A percentile compares a stretch with the other conserved stretches of the same genome.
Evolutionary conservation across 2,888 invertebrate species (phyloP).

Genomic region (Ypsolopha scabrella): DNA sequence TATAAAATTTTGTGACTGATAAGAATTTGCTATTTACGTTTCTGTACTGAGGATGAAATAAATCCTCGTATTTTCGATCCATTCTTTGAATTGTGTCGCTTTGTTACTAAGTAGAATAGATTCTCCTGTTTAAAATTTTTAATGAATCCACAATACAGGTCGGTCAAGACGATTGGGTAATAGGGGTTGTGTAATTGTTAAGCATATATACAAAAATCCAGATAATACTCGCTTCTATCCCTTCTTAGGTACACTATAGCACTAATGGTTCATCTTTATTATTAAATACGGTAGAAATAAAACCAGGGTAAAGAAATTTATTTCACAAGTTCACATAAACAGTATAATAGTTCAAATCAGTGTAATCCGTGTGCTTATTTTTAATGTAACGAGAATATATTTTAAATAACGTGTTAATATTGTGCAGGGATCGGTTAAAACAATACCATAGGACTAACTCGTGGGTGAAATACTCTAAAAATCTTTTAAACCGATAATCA

Average conservation of each 20-base stretch:
- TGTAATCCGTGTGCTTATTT: constrained; percentile 22
- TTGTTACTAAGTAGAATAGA: too few species aligned
- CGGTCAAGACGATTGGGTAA: constrained; percentile 45
- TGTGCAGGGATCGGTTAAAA: background rate
- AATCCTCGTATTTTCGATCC: too few species aligned
- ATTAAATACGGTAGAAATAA: constrained; percentile 28
- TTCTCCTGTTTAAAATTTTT: too few species aligned
- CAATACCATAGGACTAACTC: too few species aligned
- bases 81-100: constrained; percentile 18
- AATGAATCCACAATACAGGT: constrained; percentile 28
- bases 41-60: too few species aligned
- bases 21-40: too few species aligned
- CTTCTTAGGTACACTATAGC: constrained; percentile 26
- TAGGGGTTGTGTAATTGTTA: constrained; percentile 65
- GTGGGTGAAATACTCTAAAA: too few species aligned
- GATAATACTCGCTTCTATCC: constrained; percentile 37
- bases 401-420: background rate
- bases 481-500: too few species aligned
- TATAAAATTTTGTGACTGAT: constrained; percentile 11
- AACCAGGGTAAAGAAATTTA: constrained; percentile 43
- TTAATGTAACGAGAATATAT: constrained; percentile 5
- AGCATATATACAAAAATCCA: constrained; percentile 50
- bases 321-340: constrained; percentile 21
- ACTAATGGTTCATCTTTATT: constrained; percentile 18
- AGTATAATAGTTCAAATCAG: constrained; percentile 24